These are phyloP conservation scores for Echinops telfairi DNA, from an alignment of 2,113 vertebrate species.

Conservation along the genomic window DNA sequence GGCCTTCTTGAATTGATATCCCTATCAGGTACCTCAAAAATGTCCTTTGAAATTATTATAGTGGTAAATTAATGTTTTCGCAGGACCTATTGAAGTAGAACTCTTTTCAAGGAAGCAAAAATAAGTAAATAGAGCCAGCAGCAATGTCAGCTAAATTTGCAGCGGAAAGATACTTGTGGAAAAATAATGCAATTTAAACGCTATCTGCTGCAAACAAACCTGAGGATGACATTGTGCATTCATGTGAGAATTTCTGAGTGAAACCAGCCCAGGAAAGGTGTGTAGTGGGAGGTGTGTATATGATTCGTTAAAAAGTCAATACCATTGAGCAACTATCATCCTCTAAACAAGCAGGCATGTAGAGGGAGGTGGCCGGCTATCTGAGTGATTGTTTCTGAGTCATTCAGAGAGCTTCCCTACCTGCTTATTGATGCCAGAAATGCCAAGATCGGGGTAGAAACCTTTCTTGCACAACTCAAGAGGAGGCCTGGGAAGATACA, in stretches of 20 bases:
- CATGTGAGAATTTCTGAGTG: conserved; percentile 38
- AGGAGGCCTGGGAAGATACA: neutral
- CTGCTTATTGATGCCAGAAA: neutral
- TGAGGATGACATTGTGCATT: conserved; percentile 51
- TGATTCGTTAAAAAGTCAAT: conserved; percentile 26
- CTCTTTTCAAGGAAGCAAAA: conserved; percentile 43
- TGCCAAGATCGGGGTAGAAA: conserved; percentile 7
- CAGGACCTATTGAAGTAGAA: conserved; percentile 8
- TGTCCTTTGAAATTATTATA: conserved; percentile 38
- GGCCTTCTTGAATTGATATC: conserved; percentile 5
- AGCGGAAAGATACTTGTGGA: conserved; percentile 7
- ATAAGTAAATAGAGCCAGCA: conserved; percentile 21
- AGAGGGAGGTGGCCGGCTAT: neutral
- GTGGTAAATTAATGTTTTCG: conserved; percentile 64
- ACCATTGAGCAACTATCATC: neutral
- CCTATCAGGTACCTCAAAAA: conserved; percentile 39
- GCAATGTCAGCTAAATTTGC: conserved; percentile 30
- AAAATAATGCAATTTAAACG: conserved; percentile 27
- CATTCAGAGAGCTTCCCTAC: conserved; percentile 28
- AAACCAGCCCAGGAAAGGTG: conserved; percentile 47
- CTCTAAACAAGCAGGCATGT: neutral
- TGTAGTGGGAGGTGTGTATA: neutral
- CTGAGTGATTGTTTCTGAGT: conserved; percentile 15
- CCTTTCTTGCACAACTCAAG: conserved; percentile 28
- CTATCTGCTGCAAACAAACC: conserved; percentile 50